These are phyloP conservation scores for Mercenaria mercenaria DNA, from an alignment of 1,140 invertebrate genomes.

Conservation along the genomic window DNA sequence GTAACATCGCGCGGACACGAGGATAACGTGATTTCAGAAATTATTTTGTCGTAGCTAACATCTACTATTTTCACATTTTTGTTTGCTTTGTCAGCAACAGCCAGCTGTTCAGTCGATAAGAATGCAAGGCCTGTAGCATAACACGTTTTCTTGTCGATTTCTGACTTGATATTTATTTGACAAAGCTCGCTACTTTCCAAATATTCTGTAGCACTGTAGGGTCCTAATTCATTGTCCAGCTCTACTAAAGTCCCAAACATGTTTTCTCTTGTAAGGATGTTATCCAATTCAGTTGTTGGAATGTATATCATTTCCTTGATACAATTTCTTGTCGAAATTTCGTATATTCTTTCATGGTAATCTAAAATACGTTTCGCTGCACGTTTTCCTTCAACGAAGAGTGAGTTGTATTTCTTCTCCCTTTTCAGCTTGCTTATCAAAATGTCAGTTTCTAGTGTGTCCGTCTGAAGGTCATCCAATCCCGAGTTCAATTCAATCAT, in stretches of 20 bases:
- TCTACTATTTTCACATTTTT: constrained; percentile 6
- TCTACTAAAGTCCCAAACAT: too few species aligned
- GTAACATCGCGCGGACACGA: background rate
- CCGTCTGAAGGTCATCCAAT: background rate
- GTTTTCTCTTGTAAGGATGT: too few species aligned
- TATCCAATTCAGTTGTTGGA: too few species aligned
- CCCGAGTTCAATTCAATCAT: background rate
- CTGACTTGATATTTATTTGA: background rate
- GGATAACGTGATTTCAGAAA: background rate
- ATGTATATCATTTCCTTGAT: background rate
- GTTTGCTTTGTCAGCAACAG: background rate
- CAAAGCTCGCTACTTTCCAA: background rate
- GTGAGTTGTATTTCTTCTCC: background rate
- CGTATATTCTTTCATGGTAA: background rate
- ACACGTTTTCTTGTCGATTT: background rate
- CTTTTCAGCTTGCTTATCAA: background rate
- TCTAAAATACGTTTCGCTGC: background rate
- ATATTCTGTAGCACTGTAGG: background rate
- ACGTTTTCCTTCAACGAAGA: background rate
- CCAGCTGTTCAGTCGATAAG: background rate
- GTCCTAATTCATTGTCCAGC: background rate
- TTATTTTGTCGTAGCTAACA: background rate
- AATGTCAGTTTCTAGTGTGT: background rate
- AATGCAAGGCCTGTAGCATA: background rate
- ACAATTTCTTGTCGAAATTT: background rate